Evolutionary conservation across 64 coral and sea anemone species (phyloP).

Genomic region (Dendrophyllia cribrosa): DNA sequence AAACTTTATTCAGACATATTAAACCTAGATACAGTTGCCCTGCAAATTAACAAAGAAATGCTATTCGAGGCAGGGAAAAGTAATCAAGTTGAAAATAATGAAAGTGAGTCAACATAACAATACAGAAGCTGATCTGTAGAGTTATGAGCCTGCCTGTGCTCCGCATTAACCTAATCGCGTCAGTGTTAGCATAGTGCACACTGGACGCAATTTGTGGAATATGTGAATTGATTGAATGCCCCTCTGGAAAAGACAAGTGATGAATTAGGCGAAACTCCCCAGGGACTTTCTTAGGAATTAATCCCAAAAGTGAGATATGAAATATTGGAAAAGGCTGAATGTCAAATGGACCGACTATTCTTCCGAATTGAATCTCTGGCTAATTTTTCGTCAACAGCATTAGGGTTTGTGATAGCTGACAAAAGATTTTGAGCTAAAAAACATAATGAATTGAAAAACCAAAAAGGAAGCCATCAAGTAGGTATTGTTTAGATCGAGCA

Average conservation of each 20-base stretch:
- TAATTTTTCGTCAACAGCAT: neutral
- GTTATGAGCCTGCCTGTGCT: neutral
- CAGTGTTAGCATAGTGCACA: constrained; percentile 21
- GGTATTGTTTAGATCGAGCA: neutral
- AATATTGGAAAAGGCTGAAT: neutral
- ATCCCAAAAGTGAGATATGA: neutral
- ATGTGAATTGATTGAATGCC: neutral
- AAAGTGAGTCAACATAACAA: too few species aligned
- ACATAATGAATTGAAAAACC: constrained; percentile 5
- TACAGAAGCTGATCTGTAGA: too few species aligned
- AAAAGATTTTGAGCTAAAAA: neutral
- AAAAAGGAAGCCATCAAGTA: constrained; percentile 16
- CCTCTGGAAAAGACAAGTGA: constrained; percentile 16
- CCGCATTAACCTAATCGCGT: neutral
- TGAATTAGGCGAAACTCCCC: constrained; percentile 38
- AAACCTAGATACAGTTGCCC: too few species aligned
- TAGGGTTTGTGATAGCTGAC: constrained; percentile 5
- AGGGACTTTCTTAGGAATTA: constrained; percentile 1
- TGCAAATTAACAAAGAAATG: too few species aligned
- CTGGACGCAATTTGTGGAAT: neutral
- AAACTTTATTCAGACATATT: too few species aligned
- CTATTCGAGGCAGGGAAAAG: too few species aligned
- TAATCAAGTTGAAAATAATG: too few species aligned
- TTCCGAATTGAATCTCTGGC: neutral
- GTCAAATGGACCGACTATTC: neutral